A percentile compares a stretch with the other conserved stretches of the same genome.
These are phyloP conservation scores for Pagrus major DNA, from an alignment of 2,113 vertebrate species.

Conservation along the genomic window DNA sequence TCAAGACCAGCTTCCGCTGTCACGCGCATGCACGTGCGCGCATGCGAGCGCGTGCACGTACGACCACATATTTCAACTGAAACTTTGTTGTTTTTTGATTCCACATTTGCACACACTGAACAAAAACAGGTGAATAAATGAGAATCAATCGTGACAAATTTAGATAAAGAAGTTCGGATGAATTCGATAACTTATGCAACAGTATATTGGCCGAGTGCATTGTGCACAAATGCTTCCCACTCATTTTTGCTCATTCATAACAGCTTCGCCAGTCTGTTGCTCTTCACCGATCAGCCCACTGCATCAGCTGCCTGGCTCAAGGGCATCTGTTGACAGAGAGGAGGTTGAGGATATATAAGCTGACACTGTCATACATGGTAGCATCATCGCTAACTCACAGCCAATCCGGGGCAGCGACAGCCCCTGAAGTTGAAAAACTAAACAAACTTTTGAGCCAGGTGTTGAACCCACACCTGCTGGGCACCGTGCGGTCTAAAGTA, in stretches of 20 bases:
- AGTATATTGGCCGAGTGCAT: neutral
- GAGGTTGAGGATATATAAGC: neutral
- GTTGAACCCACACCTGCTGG: neutral
- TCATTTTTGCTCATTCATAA: conserved; percentile 33
- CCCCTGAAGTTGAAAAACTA: neutral
- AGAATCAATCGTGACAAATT: neutral
- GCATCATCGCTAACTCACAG: conserved; percentile 11
- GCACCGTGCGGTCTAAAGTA: neutral
- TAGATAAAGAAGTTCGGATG: neutral
- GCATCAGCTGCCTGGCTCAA: conserved; percentile 60
- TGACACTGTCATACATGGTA: conserved; percentile 1
- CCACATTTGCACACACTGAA: neutral
- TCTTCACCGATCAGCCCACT: conserved; percentile 17
- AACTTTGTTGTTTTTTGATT: neutral
- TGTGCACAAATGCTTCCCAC: conserved; percentile 25
- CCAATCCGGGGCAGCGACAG: conserved; percentile 3
- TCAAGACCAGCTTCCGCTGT: neutral
- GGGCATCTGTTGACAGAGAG: conserved; percentile 32
- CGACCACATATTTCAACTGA: neutral
- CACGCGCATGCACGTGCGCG: too few relatives aligned
- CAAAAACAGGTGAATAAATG: neutral
- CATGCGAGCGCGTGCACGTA: too few relatives aligned
- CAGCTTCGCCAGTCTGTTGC: neutral
- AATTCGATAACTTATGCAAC: neutral
- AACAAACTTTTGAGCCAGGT: neutral